Percentiles rank a stretch among this genome's conserved stretches.
Conservation (phyloP, 2,888 invertebrate genomes). For the Platycheirus albimanus region DNA sequence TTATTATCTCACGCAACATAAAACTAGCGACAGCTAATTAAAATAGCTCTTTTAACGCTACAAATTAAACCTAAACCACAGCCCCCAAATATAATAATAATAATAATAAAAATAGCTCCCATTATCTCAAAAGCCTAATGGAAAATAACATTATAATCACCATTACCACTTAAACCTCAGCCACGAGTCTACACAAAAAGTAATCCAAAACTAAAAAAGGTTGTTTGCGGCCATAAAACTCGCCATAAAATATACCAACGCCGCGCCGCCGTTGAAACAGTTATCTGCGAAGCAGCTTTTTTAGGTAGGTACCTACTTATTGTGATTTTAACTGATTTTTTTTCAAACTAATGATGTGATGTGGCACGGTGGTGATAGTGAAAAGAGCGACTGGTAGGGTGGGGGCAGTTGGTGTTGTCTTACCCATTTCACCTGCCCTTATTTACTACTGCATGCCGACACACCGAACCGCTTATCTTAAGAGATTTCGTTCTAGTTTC, state of each 20-base stretch:
- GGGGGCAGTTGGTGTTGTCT: neutral
- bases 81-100: neutral
- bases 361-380: neutral
- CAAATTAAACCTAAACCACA: neutral
- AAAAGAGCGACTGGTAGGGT: too few relatives aligned
- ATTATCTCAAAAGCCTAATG: conserved; percentile 20
- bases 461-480: conserved; percentile 5
- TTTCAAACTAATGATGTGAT: neutral
- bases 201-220: neutral
- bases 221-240: conserved; percentile 26
- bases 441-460: conserved; percentile 9
- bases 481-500: conserved; percentile 5
- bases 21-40: neutral
- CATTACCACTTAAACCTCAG: conserved; percentile 8
- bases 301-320: neutral
- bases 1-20: neutral
- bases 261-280: too few relatives aligned
- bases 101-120: neutral
- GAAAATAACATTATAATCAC: conserved; percentile 9
- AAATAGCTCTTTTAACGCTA: neutral
- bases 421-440: conserved; percentile 13
- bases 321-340: neutral
- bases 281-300: conserved; percentile 14
- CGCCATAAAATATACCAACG: neutral
- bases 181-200: neutral